Evolutionary conservation across 2,888 invertebrate genomes (phyloP), one percentile per base, ranked within the genome.

Genomic region (Metacarcinus magister): DNA sequence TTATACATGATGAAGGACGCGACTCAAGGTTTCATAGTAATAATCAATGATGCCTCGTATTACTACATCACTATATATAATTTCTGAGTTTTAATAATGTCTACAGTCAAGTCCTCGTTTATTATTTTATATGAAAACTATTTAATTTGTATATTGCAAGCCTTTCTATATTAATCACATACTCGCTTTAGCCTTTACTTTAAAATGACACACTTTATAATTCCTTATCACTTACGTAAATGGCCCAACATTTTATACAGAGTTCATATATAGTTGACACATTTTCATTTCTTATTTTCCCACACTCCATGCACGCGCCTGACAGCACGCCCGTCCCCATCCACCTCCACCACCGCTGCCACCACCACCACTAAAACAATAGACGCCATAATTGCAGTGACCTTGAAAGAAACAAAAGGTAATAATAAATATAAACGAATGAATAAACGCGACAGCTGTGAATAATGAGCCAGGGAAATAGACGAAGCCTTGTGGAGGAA

Each of bases 381-480:
- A 82, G 82, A 82, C 32, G 82, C 32, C 32, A 32, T 82, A 82
- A 82, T 82, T 82, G 82, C 82, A 82, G 32, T 13, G 32, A 32
- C 82, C 82, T 82, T 82, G 32, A 32, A 28, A 23, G 82, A 82
- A 82, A 82, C 82, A 82, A 82, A 82, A 82, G 82, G 32, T 32
- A 82, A 82, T 82, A 32, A 32, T 32, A 82, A 32, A 82, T 28
- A 82, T 28, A 82, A 82, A 32, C 32, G 28, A 82, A 82, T 82
- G 32, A 82, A 82, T 82, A 82, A 82, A 82, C 82, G 82, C 82
- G 32, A 32, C 32, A 5, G 5, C 0, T 2, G 32, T 28, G 82
- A 32, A 32, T 82, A 32, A 82, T 32, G 82, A 23, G 82, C 32
- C 32, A 32, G 54, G 32, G 32, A 82, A 8, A 32, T 4, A 32